Conservation (phyloP, 2,888 invertebrate genomes). For the Lasioglossum zephyrum region DNA sequence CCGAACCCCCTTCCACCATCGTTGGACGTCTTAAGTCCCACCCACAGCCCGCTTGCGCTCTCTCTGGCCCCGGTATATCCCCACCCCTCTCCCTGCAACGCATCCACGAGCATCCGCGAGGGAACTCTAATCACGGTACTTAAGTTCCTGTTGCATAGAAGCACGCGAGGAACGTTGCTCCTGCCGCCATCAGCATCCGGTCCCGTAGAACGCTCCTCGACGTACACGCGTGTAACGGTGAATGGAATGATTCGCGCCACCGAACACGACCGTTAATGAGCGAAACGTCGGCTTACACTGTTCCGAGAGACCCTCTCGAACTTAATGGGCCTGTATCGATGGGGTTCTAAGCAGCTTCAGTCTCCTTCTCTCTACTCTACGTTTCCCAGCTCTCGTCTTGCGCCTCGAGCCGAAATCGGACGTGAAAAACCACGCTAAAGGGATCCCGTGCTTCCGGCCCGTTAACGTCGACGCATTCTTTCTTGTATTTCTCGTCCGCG, state of each 20-base stretch:
- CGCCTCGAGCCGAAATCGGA: background rate
- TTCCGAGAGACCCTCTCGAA: conserved; percentile 20
- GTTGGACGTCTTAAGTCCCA: conserved; percentile 46
- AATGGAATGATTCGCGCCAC: conserved; percentile 62
- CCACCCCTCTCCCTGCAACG: background rate
- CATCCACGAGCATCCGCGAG: conserved; percentile 19
- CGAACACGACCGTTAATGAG: conserved; percentile 60
- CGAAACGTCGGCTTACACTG: conserved; percentile 56
- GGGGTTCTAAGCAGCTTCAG: conserved; percentile 20
- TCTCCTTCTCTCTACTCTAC: background rate
- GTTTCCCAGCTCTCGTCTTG: background rate
- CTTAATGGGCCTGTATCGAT: conserved; percentile 20
- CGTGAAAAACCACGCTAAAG: background rate
- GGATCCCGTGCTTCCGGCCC: background rate
- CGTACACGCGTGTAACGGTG: conserved; percentile 1
- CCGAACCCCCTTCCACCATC: background rate
- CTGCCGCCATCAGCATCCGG: background rate
- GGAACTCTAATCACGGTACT: conserved; percentile 53
- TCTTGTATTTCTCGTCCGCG: background rate
- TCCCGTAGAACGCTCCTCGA: background rate
- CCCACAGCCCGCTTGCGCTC: background rate
- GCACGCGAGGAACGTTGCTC: conserved; percentile 11
- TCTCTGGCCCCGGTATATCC: background rate
- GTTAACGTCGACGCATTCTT: background rate
- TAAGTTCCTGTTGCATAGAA: conserved; percentile 42